Conservation (phyloP, 2,797 vertebrate genomes). For the Xiphorhynchus erythropygius region DNA sequence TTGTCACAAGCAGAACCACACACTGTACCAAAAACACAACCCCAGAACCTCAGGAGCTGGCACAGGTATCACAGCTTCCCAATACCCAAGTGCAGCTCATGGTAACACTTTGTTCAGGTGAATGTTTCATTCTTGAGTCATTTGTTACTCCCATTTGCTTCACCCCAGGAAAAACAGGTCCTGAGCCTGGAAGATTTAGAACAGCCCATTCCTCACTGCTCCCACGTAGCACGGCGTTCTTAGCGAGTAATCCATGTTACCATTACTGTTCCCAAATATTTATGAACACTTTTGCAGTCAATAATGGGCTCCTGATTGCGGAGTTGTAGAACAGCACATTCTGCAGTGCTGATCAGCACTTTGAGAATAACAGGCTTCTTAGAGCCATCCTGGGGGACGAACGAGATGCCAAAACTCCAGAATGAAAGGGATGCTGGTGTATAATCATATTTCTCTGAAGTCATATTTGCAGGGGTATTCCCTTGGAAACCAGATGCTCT, state of each 20-base stretch:
- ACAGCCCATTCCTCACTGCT: background rate
- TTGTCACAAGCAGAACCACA: background rate
- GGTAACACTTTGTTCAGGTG: background rate
- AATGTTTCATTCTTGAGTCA: background rate
- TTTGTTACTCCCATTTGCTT: background rate
- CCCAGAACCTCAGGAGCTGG: background rate
- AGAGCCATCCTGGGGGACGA: background rate
- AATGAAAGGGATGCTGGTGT: background rate
- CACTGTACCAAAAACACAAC: background rate
- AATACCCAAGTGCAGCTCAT: background rate
- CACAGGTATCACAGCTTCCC: background rate
- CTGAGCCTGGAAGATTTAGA: background rate
- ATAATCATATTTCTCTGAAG: fast-evolving
- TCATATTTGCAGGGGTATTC: background rate
- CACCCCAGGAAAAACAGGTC: background rate
- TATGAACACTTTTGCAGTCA: background rate
- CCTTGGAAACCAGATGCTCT: background rate
- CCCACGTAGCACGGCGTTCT: background rate
- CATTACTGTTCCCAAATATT: background rate
- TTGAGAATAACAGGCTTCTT: fast-evolving
- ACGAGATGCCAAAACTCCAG: background rate
- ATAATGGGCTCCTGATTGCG: background rate
- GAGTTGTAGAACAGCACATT: background rate
- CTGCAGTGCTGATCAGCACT: background rate
- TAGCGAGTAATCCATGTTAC: fast-evolving